Evolutionary conservation across 2,797 vertebrate species (phyloP), one percentile per base, ranked within the genome.

Genomic region (Semotilus atromaculatus): DNA sequence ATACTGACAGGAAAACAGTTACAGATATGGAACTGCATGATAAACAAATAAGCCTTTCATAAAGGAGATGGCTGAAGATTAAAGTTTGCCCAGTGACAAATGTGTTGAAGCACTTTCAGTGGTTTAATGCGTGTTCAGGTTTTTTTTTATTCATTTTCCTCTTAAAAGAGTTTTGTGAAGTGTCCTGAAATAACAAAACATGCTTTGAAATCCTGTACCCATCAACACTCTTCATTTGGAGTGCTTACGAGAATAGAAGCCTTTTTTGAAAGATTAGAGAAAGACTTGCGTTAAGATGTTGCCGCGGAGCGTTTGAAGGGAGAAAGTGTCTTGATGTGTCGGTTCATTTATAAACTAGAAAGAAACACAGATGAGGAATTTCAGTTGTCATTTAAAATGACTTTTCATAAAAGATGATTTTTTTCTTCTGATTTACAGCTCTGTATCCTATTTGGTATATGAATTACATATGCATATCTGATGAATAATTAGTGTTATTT

Each of bases 171-270:
- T 86, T 87, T 78, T 81, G 83, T 89, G 77, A 78, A 87, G 82
- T 85, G 70, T 88, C 88, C 87, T 86, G 81, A 88, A 88, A 89
- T 82, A 86, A 89, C 83, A 89, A 77, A 88, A 62, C n/a, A 16
- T 7, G 51, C 85, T 89, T 82, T 89, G 82, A 90, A 83, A 88
- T 82, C 62, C 45, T 51, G 75, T 34, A 85, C 18, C 84, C 64
- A 74, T 86, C 87, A 88, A 83, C 89, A 88, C 89, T 64, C 67
- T 53, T 80, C 81, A 70, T 72, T 53, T 80, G 68, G 78, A 74
- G 34, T 80, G 77, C 64, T 80, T 74, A 38, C 64, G 51, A 55
- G 77, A 76, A 77, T 71, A 81, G 31, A 73, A 70, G 23, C 19
- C 38, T 36, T 75, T 48, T 64, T 34, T 23, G 13, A 80, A 77